phyloP scores from a whole-genome alignment of 2,113 vertebrate genomes.

The Anguilla japonica region DNA sequence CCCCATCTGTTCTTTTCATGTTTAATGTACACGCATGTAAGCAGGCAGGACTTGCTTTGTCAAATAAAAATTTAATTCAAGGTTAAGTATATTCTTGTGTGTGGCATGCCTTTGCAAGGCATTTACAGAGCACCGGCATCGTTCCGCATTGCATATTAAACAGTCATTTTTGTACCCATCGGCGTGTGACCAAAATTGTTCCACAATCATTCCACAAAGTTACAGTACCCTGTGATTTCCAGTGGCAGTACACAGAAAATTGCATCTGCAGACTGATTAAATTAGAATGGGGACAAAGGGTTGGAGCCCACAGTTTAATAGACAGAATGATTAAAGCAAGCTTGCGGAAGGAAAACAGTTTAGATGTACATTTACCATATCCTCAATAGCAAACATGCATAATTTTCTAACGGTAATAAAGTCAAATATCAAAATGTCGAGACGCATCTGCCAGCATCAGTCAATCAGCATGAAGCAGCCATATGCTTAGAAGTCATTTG shows the following conservation, averaged over 20 bases:
- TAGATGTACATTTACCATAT: neutral
- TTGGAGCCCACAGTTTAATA: neutral
- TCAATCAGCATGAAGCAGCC: neutral
- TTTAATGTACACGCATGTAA: constrained; percentile 34
- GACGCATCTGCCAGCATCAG: neutral
- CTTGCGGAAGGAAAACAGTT: neutral
- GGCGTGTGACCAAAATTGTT: neutral
- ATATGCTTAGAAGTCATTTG: neutral
- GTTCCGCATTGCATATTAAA: neutral
- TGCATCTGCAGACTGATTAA: constrained; percentile 3
- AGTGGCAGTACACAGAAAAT: neutral
- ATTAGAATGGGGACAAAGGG: neutral
- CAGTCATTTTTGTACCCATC: neutral
- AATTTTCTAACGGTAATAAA: neutral
- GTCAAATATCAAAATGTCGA: neutral
- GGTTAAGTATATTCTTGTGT: constrained; percentile 33
- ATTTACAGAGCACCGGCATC: neutral
- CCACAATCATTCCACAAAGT: neutral
- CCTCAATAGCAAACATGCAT: neutral
- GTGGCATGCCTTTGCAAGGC: neutral
- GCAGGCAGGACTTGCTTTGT: constrained; percentile 31
- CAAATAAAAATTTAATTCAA: constrained; percentile 32
- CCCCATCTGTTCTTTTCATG: constrained; percentile 42
- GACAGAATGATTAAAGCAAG: neutral
- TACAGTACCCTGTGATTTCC: neutral